phyloP scores from a whole-genome alignment of 2,888 invertebrate genomes.

The Taphrorychus bicolor region DNA sequence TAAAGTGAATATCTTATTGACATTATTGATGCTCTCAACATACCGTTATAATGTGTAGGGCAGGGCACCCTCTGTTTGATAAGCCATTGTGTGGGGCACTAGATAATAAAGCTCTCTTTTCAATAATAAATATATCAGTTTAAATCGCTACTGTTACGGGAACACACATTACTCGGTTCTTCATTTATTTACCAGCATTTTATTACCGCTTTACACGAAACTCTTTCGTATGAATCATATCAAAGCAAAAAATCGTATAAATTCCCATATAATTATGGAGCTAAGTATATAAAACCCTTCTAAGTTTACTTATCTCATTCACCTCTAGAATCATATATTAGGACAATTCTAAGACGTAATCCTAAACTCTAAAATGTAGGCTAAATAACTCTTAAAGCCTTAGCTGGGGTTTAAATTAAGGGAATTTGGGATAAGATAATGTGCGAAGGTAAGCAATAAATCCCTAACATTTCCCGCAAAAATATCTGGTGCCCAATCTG shows the following conservation, averaged over 20 bases:
- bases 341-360: neutral
- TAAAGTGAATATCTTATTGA: constrained; percentile 50
- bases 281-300: neutral
- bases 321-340: neutral
- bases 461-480: constrained; percentile 48
- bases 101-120: constrained; percentile 44
- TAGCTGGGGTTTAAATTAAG: constrained; percentile 47
- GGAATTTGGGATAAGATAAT: constrained; percentile 50
- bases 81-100: constrained; percentile 49
- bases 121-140: constrained; percentile 14
- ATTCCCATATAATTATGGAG: too few species aligned
- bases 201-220: constrained; percentile 3
- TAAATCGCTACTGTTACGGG: constrained; percentile 7
- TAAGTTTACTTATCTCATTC: neutral
- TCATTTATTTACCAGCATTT: neutral
- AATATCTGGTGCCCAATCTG: constrained; percentile 49
- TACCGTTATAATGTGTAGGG: constrained; percentile 43
- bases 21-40: constrained; percentile 47
- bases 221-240: neutral
- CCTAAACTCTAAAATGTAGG: constrained; percentile 31
- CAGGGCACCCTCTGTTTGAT: constrained; percentile 49
- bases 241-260: too few species aligned
- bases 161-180: neutral
- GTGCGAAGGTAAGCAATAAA: constrained; percentile 48
- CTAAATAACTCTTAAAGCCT: constrained; percentile 48